A percentile compares a stretch with the other conserved stretches of the same genome.
Conservation (phyloP, 2,113 vertebrate genomes). For the Euleptes europaea region DNA sequence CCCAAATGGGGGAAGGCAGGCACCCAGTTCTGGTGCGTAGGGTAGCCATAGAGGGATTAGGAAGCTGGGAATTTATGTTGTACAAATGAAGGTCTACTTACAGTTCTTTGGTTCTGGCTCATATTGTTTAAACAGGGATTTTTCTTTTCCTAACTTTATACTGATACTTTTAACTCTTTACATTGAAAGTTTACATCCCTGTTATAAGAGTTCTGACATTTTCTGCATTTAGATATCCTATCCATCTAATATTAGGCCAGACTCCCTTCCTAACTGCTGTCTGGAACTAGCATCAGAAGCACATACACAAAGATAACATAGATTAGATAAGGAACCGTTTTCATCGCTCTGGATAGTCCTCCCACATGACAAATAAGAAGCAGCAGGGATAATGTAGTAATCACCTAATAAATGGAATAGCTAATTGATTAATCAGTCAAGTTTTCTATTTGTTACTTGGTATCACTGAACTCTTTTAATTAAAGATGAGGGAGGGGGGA, state of each 20-base stretch:
- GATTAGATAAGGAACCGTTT: background rate
- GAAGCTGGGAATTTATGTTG: too few relatives aligned
- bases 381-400: slow-evolving; percentile 15
- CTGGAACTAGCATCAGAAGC: background rate
- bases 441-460: background rate
- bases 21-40: too few relatives aligned
- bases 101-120: background rate
- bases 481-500: slow-evolving; percentile 17
- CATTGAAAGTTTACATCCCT: background rate
- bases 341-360: background rate
- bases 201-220: background rate
- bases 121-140: background rate
- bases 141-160: too few relatives aligned
- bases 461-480: slow-evolving; percentile 21
- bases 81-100: too few relatives aligned
- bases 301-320: background rate
- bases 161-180: background rate
- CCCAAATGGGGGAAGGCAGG: too few relatives aligned
- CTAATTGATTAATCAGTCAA: slow-evolving; percentile 35
- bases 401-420: slow-evolving; percentile 30
- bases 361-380: background rate
- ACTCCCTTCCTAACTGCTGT: background rate
- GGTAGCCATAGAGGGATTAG: too few relatives aligned
- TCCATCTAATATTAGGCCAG: background rate
- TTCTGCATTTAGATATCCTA: background rate